Conservation (phyloP, 1,140 invertebrate species). For the Drosophila athabasca region DNA sequence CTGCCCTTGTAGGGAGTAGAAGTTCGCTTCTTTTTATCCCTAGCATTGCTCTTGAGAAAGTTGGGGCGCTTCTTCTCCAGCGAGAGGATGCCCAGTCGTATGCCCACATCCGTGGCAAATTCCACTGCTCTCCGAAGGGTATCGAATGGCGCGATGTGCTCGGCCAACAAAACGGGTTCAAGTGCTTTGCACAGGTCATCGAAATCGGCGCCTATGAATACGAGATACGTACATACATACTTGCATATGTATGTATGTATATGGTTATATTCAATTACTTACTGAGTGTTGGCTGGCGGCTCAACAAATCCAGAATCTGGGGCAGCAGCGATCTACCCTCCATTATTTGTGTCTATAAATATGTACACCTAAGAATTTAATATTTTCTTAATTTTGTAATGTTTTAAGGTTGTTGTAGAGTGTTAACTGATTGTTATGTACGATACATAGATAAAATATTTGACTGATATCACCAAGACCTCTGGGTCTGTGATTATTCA, state of each 20-base stretch:
- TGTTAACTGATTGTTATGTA: too few species aligned
- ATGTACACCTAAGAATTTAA: background rate
- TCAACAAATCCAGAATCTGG: conserved; percentile 42
- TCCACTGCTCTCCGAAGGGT: conserved; percentile 36
- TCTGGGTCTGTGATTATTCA: too few species aligned
- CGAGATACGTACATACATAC: background rate
- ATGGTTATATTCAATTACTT: background rate
- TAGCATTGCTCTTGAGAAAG: background rate
- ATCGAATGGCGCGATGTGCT: conserved; percentile 26
- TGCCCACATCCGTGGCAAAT: conserved; percentile 40
- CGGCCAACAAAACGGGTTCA: conserved; percentile 9
- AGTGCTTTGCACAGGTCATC: conserved; percentile 22
- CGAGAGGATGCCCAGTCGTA: conserved; percentile 38
- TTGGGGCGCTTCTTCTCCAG: conserved; percentile 13
- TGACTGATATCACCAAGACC: too few species aligned
- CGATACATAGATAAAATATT: too few species aligned
- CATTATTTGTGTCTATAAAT: conserved; percentile 32
- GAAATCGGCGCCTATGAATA: conserved; percentile 13
- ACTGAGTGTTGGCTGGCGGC: conserved; percentile 36
- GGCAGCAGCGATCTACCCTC: conserved; percentile 42
- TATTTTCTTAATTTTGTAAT: background rate
- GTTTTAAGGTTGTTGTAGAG: background rate
- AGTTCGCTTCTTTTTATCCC: too few species aligned
- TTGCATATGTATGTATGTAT: too few species aligned
- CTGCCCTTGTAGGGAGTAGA: too few species aligned